Evolutionary conservation across 2,797 vertebrate genomes (phyloP).

Genomic region (Coreius guichenoti): DNA sequence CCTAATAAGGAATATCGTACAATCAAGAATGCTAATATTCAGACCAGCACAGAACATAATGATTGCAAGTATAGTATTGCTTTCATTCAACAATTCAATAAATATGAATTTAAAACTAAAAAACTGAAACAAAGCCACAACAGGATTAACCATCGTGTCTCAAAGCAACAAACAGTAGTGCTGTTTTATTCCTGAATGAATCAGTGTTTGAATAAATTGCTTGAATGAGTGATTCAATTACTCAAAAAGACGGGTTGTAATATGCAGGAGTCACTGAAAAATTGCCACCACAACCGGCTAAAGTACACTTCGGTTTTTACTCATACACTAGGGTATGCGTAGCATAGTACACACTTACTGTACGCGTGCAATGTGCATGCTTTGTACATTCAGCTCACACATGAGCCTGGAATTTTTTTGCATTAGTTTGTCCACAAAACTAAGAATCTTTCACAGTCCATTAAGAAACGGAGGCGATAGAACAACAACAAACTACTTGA

Average conservation of each 20-base stretch:
- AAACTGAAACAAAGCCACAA: too few relatives aligned
- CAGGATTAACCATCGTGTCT: background rate
- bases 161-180: background rate
- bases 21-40: background rate
- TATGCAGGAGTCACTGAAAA: background rate
- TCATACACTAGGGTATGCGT: background rate
- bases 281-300: background rate
- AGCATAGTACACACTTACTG: background rate
- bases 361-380: background rate
- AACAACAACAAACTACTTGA: background rate
- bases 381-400: background rate
- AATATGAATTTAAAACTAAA: background rate
- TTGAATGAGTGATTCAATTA: background rate
- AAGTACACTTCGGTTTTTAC: background rate
- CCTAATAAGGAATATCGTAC: background rate
- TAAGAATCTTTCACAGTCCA: too few relatives aligned
- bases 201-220: background rate
- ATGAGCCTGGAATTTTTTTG: background rate
- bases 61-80: background rate
- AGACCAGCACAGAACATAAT: background rate
- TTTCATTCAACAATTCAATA: slow-evolving; percentile 17
- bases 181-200: too few relatives aligned
- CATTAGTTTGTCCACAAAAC: background rate
- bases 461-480: background rate
- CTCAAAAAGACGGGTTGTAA: background rate